phyloP scores from a whole-genome alignment of 1,140 invertebrate genomes.

The Dryas iulia region DNA sequence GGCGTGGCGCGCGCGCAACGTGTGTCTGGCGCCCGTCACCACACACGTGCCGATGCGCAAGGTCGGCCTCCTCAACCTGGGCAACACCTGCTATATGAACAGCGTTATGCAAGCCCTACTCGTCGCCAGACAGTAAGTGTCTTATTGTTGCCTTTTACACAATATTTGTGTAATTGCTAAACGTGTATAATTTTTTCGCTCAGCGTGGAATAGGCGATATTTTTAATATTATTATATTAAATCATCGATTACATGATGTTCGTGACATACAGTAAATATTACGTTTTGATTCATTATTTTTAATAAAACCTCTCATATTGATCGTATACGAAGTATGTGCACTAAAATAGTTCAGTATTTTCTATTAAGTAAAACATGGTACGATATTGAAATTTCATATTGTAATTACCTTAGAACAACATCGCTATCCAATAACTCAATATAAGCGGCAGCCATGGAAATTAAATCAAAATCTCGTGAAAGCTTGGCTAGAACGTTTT shows the following conservation, averaged over 20 bases:
- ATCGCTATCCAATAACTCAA: neutral
- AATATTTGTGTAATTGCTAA: neutral
- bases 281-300: too few relatives aligned
- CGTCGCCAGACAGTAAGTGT: slow-evolving; percentile 88
- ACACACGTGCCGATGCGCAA: slow-evolving; percentile 55
- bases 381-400: neutral
- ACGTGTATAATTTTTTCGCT: slow-evolving; percentile 40
- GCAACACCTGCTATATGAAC: slow-evolving; percentile 94
- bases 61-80: slow-evolving; percentile 90
- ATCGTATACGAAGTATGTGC: too few relatives aligned
- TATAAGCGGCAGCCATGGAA: neutral
- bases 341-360: neutral
- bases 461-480: neutral
- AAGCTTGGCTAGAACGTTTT: neutral
- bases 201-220: too few relatives aligned
- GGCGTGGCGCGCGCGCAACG: slow-evolving; percentile 47
- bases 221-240: too few relatives aligned
- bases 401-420: neutral
- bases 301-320: too few relatives aligned
- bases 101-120: slow-evolving; percentile 90
- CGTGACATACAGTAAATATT: too few relatives aligned
- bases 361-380: neutral
- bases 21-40: slow-evolving; percentile 24
- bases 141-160: neutral
- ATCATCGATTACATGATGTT: too few relatives aligned